Evolutionary conservation across 1,140 invertebrate species (phyloP).

Genomic region (Andricus grossulariae): DNA sequence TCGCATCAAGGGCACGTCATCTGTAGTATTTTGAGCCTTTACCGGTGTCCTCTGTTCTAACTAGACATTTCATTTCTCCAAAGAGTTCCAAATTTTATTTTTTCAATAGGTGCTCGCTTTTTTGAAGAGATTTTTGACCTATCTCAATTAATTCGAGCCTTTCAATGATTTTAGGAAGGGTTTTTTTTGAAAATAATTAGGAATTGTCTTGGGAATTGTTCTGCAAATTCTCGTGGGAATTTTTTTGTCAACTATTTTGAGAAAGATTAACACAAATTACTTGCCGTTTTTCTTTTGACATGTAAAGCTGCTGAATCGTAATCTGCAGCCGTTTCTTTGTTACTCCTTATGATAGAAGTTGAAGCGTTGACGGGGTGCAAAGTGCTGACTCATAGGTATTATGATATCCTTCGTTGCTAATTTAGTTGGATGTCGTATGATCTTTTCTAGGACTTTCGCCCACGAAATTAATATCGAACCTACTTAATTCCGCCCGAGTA

Average conservation of each 20-base stretch:
- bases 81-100: background rate
- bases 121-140: background rate
- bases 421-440: background rate
- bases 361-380: no score
- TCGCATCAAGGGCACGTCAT: no score
- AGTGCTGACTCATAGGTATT: background rate
- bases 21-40: no score
- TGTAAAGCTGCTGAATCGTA: no score
- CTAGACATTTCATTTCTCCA: background rate
- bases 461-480: constrained; percentile 5
- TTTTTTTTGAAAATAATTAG: background rate
- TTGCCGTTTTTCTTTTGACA: no score
- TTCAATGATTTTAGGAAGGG: background rate
- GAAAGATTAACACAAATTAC: no score
- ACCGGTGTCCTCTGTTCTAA: background rate
- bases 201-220: no score
- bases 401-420: constrained; percentile 6
- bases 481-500: constrained; percentile 3
- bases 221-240: no score
- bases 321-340: no score
- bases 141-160: background rate
- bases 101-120: background rate
- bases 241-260: no score
- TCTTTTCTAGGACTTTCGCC: background rate
- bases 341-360: no score